Percentiles rank a stretch among this genome's conserved stretches.
Evolutionary conservation across 2,888 invertebrate species (phyloP).

Genomic region (Diaperis boleti): DNA sequence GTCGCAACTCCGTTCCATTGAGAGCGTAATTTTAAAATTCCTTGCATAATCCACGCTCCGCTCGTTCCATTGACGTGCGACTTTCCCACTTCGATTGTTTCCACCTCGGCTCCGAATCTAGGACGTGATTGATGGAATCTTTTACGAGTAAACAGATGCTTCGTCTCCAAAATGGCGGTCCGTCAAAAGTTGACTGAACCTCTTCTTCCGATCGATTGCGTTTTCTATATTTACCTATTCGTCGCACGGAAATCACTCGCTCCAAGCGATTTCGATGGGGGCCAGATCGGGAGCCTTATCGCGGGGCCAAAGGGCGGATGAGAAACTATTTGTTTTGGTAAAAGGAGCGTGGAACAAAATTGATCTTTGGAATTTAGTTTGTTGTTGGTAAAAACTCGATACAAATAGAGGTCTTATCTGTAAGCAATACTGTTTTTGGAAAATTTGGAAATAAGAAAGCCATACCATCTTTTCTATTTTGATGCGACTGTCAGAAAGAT

Average conservation of each 20-base stretch:
- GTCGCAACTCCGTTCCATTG: constrained; percentile 27
- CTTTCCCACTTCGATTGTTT: constrained; percentile 6
- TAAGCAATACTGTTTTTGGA: no score
- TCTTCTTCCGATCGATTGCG: not conserved
- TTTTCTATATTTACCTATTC: constrained; percentile 3
- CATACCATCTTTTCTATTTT: no score
- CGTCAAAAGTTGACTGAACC: constrained; percentile 10
- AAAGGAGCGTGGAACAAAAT: no score
- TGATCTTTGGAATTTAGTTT: no score
- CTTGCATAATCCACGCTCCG: constrained; percentile 5
- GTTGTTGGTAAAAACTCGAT: no score
- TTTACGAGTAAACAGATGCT: constrained; percentile 2
- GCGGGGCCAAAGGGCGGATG: no score
- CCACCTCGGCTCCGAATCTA: not conserved
- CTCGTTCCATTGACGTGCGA: constrained; percentile 1
- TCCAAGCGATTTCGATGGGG: constrained; percentile 7
- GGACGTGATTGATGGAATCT: not conserved
- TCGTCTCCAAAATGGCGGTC: not conserved
- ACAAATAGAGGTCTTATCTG: no score
- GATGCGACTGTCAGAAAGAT: no score
- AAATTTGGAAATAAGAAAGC: no score
- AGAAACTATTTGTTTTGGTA: no score
- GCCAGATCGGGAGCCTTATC: constrained; percentile 6
- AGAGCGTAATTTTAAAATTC: constrained; percentile 24
- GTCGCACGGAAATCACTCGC: no score